Conservation (phyloP, 2,888 invertebrate species). For the Plebejus argus region DNA sequence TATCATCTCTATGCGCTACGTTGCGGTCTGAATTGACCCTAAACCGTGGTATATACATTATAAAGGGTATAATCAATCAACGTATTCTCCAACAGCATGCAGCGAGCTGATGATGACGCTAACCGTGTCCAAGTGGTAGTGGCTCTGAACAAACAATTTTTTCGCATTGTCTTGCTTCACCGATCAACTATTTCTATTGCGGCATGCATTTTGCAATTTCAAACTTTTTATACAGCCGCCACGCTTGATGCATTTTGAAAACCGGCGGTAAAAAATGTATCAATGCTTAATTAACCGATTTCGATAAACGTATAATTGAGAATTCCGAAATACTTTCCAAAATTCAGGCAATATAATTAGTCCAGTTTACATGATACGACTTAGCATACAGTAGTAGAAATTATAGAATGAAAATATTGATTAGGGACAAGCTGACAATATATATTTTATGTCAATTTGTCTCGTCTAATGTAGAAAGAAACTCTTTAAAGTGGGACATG, state of each 20-base stretch:
- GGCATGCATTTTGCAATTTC: slow-evolving; percentile 29
- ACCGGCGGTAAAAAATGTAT: slow-evolving; percentile 15
- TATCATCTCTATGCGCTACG: too few species aligned
- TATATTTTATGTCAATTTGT: too few species aligned
- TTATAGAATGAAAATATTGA: too few species aligned
- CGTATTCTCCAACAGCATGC: not conserved
- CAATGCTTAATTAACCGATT: not conserved
- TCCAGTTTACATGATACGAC: not conserved
- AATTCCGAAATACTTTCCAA: not conserved
- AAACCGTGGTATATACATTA: too few species aligned
- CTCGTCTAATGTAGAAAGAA: too few species aligned
- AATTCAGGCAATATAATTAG: not conserved
- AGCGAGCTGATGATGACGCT: not conserved
- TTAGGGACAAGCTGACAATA: too few species aligned
- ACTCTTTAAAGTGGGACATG: too few species aligned
- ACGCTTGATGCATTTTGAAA: slow-evolving; percentile 30
- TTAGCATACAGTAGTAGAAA: too few species aligned
- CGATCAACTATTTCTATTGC: slow-evolving; percentile 28
- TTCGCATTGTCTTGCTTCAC: slow-evolving; percentile 27
- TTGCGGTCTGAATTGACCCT: too few species aligned
- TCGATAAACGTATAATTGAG: not conserved
- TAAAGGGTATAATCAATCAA: too few species aligned
- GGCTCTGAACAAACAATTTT: slow-evolving; percentile 26
- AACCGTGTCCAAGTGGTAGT: slow-evolving; percentile 17
- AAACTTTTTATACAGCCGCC: slow-evolving; percentile 20